Base-by-base conservation (phyloP, 2,113 vertebrate species). In the Macroglossus sobrinus region DNA sequence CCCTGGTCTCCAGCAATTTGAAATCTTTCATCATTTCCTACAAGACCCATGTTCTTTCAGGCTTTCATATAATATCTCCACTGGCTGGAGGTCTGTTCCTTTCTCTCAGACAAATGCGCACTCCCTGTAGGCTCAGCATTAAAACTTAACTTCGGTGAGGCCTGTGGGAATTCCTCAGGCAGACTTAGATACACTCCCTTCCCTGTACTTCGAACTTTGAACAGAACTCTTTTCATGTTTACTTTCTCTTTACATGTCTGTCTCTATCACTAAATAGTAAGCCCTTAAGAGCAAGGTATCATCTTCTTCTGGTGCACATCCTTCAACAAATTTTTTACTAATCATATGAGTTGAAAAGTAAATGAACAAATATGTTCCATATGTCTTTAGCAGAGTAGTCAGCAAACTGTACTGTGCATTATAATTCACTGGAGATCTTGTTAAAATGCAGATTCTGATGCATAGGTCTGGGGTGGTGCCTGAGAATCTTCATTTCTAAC, bases 1-100 rank as follows among this genome's bases (percentile, higher is more conserved):
- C 4, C 24, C n/a, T 19, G 7, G 19, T n/a, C 76, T 87, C 50
- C 45, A 43, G 13, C 21, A 61, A 79, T 35, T 72, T 76, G 82
- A 84, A 93, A 78, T 43, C 47, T 94, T 66, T 71, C 80, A 57
- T 68, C 38, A 79, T 95, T 88, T 97, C 84, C 89, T 74, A 26
- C 12, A n/a, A 15, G n/a, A 47, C 33, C 69, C 71, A 84, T 61
- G 40, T 74, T 91, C 94, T 71, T 91, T 53, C 22, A 69, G 75
- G 26, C 61, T 81, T 95, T 82, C 21, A 26, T 59, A 21, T 43
- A 76, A 88, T 72, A 87, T n/a, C 38, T 38, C 68, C 5, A 26
- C n/a, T 43, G 72, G 45, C 59, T 50, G 47, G 76, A 91, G 87
- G 82, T 59, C 40, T 74, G 22, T 91, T 93, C n/a, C 22, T 80